These are phyloP conservation scores for Pelodiscus sinensis DNA, from an alignment of 2,113 vertebrate species.

Conservation along the genomic window DNA sequence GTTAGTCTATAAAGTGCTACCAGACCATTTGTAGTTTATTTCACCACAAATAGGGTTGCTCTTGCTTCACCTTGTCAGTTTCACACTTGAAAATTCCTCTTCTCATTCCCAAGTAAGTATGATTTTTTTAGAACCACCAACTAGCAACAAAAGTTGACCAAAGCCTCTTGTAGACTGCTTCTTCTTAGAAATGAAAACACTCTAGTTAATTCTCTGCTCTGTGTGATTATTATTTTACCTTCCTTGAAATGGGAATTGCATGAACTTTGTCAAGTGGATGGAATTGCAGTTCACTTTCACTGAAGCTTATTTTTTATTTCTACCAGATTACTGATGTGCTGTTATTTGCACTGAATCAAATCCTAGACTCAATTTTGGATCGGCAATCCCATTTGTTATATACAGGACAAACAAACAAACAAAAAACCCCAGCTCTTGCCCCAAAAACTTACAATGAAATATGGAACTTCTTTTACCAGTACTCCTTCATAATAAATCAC, in stretches of 20 bases:
- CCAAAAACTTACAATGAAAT: slow-evolving; percentile 32
- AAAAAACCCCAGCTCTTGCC: neutral
- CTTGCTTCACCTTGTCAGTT: slow-evolving; percentile 15
- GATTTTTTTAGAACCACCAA: slow-evolving; percentile 2
- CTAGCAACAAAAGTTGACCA: slow-evolving; percentile 28
- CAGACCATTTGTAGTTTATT: neutral
- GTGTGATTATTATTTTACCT: slow-evolving; percentile 42
- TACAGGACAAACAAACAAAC: neutral
- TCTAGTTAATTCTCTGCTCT: slow-evolving; percentile 49
- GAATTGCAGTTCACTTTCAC: neutral
- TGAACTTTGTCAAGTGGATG: slow-evolving; percentile 13
- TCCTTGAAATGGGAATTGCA: slow-evolving; percentile 39
- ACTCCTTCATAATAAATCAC: neutral
- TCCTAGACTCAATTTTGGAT: neutral
- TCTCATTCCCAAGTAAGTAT: slow-evolving; percentile 17
- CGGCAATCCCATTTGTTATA: slow-evolving; percentile 5
- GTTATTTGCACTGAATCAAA: neutral
- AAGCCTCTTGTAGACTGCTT: neutral
- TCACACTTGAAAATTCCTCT: neutral
- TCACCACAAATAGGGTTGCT: neutral
- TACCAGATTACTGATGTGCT: slow-evolving; percentile 1
- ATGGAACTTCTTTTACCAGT: slow-evolving; percentile 33
- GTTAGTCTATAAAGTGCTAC: no score
- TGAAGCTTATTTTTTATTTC: slow-evolving; percentile 45
- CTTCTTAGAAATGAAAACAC: slow-evolving; percentile 27